Evolutionary conservation across 1,140 invertebrate genomes (phyloP).

Genomic region (Pissodes strobi): DNA sequence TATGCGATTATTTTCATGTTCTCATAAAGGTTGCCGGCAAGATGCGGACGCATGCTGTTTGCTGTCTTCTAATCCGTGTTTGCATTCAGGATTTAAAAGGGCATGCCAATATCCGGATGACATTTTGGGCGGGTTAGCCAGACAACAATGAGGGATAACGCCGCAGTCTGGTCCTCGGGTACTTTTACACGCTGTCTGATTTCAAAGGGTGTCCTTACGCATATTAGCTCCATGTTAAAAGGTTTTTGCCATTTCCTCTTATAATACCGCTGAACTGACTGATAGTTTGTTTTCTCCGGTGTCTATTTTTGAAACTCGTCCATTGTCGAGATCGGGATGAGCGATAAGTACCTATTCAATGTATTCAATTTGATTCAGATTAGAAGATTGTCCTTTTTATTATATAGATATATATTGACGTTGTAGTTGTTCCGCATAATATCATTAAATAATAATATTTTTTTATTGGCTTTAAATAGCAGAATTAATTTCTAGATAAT

Average conservation of each 20-base stretch:
- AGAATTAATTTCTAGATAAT: no score
- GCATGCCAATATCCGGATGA: constrained; percentile 39
- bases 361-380: no score
- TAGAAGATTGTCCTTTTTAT: no score
- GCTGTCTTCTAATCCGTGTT: constrained; percentile 16
- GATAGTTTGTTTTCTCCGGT: constrained; percentile 1
- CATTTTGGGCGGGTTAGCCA: constrained; percentile 31
- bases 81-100: constrained; percentile 21
- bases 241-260: constrained; percentile 15
- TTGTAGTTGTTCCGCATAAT: no score
- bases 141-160: constrained; percentile 20
- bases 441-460: no score
- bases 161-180: constrained; percentile 8
- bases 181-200: constrained; percentile 33
- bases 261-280: neutral
- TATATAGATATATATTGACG: no score
- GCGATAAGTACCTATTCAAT: no score
- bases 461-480: no score
- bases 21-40: no score
- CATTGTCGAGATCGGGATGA: no score
- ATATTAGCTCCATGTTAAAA: constrained; percentile 24
- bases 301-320: no score
- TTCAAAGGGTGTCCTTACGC: constrained; percentile 29
- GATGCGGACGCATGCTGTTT: constrained; percentile 19
- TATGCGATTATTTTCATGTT: no score